Evolutionary conservation across 2,888 invertebrate genomes (phyloP).

Genomic region (Limnephilus auricula): DNA sequence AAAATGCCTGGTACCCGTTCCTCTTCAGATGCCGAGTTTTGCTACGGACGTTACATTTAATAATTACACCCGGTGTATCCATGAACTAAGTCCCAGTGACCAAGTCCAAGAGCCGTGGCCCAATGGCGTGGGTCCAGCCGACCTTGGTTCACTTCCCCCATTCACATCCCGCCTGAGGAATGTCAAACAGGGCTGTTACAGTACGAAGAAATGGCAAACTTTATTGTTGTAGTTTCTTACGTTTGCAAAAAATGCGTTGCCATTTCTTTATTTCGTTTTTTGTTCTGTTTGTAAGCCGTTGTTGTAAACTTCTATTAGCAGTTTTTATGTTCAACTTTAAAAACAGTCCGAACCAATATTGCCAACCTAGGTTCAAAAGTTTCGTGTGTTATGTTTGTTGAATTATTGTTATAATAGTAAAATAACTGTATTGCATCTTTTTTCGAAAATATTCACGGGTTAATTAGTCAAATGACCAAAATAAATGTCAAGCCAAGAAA

Average conservation of each 20-base stretch:
- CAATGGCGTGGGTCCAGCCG: conserved; percentile 26
- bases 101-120: conserved; percentile 44
- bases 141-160: conserved; percentile 45
- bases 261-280: neutral
- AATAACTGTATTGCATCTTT: too few species aligned
- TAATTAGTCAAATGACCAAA: too few species aligned
- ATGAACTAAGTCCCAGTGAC: conserved; percentile 28
- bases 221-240: neutral
- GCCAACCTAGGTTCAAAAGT: too few species aligned
- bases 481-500: too few species aligned
- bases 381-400: too few species aligned
- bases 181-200: conserved; percentile 29
- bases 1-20: too few species aligned
- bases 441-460: too few species aligned
- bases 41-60: neutral
- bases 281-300: neutral
- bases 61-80: neutral
- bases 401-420: too few species aligned
- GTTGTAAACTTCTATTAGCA: neutral
- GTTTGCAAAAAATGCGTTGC: neutral
- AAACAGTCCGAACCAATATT: neutral
- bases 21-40: neutral
- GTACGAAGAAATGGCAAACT: neutral
- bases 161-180: conserved; percentile 47
- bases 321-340: neutral